Evolutionary conservation across 2,888 invertebrate genomes (phyloP).

Genomic region (Chrysolina oricalcia): DNA sequence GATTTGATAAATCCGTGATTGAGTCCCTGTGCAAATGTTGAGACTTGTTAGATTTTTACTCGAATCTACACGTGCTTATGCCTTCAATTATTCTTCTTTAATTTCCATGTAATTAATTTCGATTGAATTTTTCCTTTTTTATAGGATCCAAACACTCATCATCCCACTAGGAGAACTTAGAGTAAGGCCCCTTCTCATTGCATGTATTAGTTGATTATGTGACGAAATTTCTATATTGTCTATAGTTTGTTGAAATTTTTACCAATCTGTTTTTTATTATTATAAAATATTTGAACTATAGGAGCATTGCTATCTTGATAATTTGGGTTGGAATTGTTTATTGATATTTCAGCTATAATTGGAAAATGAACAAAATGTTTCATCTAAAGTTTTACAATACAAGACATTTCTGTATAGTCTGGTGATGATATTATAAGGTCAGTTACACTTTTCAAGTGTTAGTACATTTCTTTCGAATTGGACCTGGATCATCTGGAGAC

Average conservation of each 20-base stretch:
- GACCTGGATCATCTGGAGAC: no score
- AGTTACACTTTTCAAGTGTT: conserved; percentile 2
- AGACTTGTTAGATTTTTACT: no score
- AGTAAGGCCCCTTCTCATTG: neutral
- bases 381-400: neutral
- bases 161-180: conserved; percentile 4
- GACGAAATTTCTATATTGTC: neutral
- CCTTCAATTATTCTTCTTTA: neutral
- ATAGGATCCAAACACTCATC: conserved; percentile 4
- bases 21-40: no score
- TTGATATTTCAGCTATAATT: neutral
- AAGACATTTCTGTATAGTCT: neutral
- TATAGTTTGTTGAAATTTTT: neutral
- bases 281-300: no score
- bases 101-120: neutral
- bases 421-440: neutral
- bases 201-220: neutral
- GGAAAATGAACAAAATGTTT: conserved; percentile 12
- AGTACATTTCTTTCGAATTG: no score
- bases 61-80: no score
- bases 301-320: no score
- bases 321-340: neutral
- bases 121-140: neutral
- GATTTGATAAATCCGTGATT: no score
- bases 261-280: neutral